A percentile compares a stretch with the other conserved stretches of the same genome.
Conservation (phyloP, 2,113 vertebrate genomes). For the Mus pahari region DNA sequence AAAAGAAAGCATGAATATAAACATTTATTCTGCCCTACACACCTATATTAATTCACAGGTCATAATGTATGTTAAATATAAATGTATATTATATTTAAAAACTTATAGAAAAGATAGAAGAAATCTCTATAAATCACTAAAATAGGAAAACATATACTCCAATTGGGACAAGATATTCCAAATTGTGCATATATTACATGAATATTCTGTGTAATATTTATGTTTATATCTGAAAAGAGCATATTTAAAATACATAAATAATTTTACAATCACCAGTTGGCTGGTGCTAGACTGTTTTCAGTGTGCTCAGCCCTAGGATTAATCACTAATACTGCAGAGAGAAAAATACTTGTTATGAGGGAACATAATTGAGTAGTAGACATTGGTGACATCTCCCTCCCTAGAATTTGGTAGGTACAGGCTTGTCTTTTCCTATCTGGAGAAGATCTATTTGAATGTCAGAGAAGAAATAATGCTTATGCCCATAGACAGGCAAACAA, state of each 20-base stretch:
- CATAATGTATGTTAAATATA: not conserved
- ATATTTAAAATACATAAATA: not conserved
- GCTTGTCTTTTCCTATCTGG: not conserved
- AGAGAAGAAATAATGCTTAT: not conserved
- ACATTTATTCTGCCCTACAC: too few species aligned
- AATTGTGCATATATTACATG: not conserved
- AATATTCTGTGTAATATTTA: not conserved
- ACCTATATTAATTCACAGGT: not conserved
- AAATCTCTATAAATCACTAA: not conserved
- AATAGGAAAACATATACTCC: not conserved
- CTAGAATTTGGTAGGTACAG: not conserved
- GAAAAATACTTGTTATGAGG: not conserved
- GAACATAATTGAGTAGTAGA: not conserved
- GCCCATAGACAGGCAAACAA: not conserved
- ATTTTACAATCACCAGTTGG: not conserved
- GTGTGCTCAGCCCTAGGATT: not conserved
- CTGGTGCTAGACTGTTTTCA: not conserved
- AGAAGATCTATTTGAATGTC: not conserved
- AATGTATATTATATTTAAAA: not conserved
- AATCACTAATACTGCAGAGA: not conserved
- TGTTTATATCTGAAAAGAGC: not conserved
- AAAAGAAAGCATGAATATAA: too few species aligned
- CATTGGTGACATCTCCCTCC: not conserved
- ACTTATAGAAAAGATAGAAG: not conserved
- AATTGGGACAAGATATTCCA: not conserved